A percentile compares a stretch with the other conserved stretches of the same genome.
These are phyloP conservation scores for Pseudoatta argentina DNA, from an alignment of 1,140 invertebrate genomes.

Conservation along the genomic window DNA sequence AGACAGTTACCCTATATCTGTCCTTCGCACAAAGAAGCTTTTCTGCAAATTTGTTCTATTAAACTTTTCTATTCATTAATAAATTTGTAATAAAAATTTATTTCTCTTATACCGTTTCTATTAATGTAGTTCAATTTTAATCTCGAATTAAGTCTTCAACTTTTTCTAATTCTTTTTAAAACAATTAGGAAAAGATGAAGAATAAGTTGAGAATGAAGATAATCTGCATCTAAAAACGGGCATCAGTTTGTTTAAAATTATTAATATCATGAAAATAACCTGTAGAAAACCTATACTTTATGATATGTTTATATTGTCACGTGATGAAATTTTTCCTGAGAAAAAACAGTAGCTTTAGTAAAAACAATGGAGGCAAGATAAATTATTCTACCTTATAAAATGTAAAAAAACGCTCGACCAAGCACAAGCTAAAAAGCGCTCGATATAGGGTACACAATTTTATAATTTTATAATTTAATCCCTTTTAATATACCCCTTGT, in stretches of 20 bases:
- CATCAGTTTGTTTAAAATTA: not conserved
- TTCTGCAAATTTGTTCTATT: not conserved
- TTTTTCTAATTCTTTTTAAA: too few species aligned
- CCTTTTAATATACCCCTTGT: too few species aligned
- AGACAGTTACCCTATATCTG: not conserved
- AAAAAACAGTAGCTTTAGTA: conserved; percentile 27
- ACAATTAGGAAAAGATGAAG: too few species aligned
- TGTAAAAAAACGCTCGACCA: not conserved
- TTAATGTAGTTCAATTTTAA: too few species aligned
- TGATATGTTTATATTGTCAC: not conserved
- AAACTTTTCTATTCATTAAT: not conserved
- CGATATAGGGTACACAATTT: not conserved
- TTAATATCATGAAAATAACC: not conserved
- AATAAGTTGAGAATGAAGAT: too few species aligned
- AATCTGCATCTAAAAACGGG: too few species aligned
- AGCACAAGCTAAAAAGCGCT: not conserved
- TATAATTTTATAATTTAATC: not conserved
- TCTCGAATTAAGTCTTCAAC: too few species aligned
- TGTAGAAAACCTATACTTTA: not conserved
- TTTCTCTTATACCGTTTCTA: not conserved
- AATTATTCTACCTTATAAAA: conserved; percentile 47
- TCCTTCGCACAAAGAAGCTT: not conserved
- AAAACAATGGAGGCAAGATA: not conserved
- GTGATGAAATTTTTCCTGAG: conserved; percentile 2
- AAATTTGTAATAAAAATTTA: not conserved